Evolutionary conservation across 2,888 invertebrate species (phyloP).

Genomic region (Baccha elongata): DNA sequence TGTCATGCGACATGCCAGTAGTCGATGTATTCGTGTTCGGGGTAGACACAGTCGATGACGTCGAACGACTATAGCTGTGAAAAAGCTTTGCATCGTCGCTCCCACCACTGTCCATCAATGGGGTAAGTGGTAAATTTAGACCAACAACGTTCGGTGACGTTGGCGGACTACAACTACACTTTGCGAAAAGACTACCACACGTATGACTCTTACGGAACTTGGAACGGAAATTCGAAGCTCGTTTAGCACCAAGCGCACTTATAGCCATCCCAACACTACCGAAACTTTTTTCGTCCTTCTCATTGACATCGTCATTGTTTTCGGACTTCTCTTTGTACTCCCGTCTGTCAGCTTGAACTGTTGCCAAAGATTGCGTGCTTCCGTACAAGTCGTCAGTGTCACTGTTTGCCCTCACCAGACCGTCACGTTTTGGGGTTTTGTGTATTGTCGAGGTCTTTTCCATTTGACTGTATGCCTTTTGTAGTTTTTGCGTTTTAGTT

Average conservation of each 20-base stretch:
- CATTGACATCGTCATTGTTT: conserved; percentile 48
- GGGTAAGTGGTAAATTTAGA: conserved; percentile 57
- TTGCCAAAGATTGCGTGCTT: conserved; percentile 55
- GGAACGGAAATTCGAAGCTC: conserved; percentile 75
- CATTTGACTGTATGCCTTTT: conserved; percentile 57
- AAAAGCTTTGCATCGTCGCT: conserved; percentile 58
- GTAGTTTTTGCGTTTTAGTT: conserved; percentile 46
- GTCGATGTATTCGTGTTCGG: conserved; percentile 68
- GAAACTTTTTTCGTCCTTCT: conserved; percentile 67
- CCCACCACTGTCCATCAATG: conserved; percentile 33
- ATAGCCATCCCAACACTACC: conserved; percentile 72
- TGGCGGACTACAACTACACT: conserved; percentile 77
- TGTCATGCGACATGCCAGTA: conserved; percentile 65
- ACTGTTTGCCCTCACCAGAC: conserved; percentile 54
- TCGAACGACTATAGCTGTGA: conserved; percentile 65
- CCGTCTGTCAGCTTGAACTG: conserved; percentile 36
- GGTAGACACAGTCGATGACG: conserved; percentile 66
- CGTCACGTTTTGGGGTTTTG: conserved; percentile 41
- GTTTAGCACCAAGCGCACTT: conserved; percentile 72
- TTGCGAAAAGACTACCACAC: conserved; percentile 79
- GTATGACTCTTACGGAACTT: conserved; percentile 79
- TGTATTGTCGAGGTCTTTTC: conserved; percentile 24
- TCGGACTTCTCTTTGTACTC: not conserved
- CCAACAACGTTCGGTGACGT: conserved; percentile 43
- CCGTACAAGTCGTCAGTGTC: conserved; percentile 43